These are phyloP conservation scores for Apis dorsata DNA, from an alignment of 1,140 invertebrate genomes.

Conservation along the genomic window DNA sequence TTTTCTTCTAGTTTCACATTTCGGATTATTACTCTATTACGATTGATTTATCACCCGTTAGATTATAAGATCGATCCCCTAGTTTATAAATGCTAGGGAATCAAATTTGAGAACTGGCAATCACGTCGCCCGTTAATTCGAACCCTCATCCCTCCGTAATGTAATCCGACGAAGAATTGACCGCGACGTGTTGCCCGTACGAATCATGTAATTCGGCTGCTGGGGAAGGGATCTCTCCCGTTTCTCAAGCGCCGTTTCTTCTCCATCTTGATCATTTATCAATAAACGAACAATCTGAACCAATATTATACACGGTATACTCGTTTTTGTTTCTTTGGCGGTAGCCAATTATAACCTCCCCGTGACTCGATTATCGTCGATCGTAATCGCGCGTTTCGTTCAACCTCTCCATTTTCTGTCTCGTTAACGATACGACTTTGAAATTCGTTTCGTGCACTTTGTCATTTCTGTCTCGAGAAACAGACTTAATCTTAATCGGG, in stretches of 20 bases:
- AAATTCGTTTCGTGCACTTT: neutral
- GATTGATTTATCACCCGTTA: neutral
- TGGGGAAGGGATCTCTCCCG: neutral
- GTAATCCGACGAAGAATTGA: constrained; percentile 32
- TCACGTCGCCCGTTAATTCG: constrained; percentile 32
- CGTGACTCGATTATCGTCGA: constrained; percentile 46
- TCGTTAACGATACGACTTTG: constrained; percentile 26
- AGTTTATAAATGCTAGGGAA: neutral
- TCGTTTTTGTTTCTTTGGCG: constrained; percentile 38
- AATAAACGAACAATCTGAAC: constrained; percentile 48
- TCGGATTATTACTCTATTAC: neutral
- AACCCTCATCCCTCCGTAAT: no score
- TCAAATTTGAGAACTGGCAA: constrained; percentile 16
- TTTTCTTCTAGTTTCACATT: no score
- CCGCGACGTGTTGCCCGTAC: constrained; percentile 30
- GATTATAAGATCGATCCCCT: neutral
- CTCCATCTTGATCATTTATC: constrained; percentile 35
- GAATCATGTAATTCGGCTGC: constrained; percentile 33
- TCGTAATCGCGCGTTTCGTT: constrained; percentile 30
- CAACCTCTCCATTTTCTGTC: constrained; percentile 42
- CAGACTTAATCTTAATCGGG: neutral
- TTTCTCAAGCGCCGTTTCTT: constrained; percentile 15
- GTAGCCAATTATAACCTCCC: constrained; percentile 34
- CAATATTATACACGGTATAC: constrained; percentile 29
- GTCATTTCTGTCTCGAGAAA: neutral